A percentile compares a stretch with the other conserved stretches of the same genome.
Conservation (phyloP, 1,140 invertebrate species). For the Pseudachorutes palmiensis region DNA sequence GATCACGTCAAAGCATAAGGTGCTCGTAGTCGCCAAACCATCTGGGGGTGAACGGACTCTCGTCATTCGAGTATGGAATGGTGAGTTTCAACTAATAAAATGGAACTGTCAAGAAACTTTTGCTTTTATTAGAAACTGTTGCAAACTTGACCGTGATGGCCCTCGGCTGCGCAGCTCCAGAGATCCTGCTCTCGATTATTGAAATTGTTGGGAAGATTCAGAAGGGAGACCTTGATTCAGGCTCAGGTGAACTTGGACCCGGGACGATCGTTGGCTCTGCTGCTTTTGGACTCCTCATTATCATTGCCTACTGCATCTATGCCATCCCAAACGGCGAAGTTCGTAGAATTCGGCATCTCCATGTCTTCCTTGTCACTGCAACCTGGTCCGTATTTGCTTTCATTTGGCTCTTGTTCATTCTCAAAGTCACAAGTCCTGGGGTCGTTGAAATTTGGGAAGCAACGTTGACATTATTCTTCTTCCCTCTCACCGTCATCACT, state of each 20-base stretch:
- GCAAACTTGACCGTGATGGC: constrained; percentile 99
- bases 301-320: constrained; percentile 89
- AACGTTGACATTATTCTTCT: constrained; percentile 88
- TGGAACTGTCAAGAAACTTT: not conserved
- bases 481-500: constrained; percentile 90
- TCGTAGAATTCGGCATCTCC: constrained; percentile 88
- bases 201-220: constrained; percentile 74
- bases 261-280: constrained; percentile 65
- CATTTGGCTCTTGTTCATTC: constrained; percentile 67
- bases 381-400: constrained; percentile 98
- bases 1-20: constrained; percentile 93
- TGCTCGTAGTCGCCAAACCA: constrained; percentile 69
- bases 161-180: constrained; percentile 95
- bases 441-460: constrained; percentile 75
- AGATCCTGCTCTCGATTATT: constrained; percentile 93
- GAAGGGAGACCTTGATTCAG: constrained; percentile 54
- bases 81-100: constrained; percentile 47
- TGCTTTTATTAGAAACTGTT: constrained; percentile 67
- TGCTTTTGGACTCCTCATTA: constrained; percentile 97
- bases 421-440: not conserved
- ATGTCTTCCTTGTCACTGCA: constrained; percentile 96
- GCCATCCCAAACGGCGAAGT: constrained; percentile 88
- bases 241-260: constrained; percentile 92
- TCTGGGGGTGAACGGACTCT: constrained; percentile 78
- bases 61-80: constrained; percentile 60